These are phyloP conservation scores for Coendou prehensilis DNA, from an alignment of 2,797 vertebrate genomes.

Conservation along the genomic window DNA sequence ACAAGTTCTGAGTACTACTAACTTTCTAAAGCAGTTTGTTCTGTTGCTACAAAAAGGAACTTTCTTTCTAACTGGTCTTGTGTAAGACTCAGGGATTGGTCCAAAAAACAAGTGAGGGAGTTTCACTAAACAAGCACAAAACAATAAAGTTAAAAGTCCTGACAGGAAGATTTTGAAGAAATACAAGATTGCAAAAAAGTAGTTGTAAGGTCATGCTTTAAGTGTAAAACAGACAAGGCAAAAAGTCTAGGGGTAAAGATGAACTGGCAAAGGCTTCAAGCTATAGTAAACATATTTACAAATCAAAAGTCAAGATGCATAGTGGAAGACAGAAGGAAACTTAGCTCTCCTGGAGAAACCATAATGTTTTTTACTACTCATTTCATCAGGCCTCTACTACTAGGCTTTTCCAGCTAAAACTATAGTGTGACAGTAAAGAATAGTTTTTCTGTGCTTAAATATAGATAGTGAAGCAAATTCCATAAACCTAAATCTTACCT, in stretches of 20 bases:
- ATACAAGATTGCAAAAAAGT: constrained; percentile 68
- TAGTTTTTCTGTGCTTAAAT: constrained; percentile 68
- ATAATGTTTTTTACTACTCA: constrained; percentile 35
- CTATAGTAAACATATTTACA: constrained; percentile 46
- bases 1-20: constrained; percentile 87
- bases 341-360: constrained; percentile 44
- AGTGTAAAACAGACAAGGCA: constrained; percentile 50
- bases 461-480: constrained; percentile 61
- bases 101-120: constrained; percentile 84
- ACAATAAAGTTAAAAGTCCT: constrained; percentile 85
- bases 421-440: neutral
- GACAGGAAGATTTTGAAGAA: constrained; percentile 74
- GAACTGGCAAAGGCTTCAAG: constrained; percentile 56
- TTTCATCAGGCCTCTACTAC: constrained; percentile 24
- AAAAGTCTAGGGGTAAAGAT: constrained; percentile 26
- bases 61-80: constrained; percentile 84
- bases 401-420: constrained; percentile 57
- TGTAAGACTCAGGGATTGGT: constrained; percentile 82
- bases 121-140: constrained; percentile 84
- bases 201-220: constrained; percentile 67
- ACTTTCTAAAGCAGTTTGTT: constrained; percentile 88
- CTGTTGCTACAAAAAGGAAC: constrained; percentile 85
- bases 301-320: constrained; percentile 58
- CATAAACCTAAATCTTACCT: constrained; percentile 70
- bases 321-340: constrained; percentile 19